A percentile compares a stretch with the other conserved stretches of the same genome.
phyloP scores from a whole-genome alignment of 2,113 vertebrate species.

The Coreoperca whiteheadi region DNA sequence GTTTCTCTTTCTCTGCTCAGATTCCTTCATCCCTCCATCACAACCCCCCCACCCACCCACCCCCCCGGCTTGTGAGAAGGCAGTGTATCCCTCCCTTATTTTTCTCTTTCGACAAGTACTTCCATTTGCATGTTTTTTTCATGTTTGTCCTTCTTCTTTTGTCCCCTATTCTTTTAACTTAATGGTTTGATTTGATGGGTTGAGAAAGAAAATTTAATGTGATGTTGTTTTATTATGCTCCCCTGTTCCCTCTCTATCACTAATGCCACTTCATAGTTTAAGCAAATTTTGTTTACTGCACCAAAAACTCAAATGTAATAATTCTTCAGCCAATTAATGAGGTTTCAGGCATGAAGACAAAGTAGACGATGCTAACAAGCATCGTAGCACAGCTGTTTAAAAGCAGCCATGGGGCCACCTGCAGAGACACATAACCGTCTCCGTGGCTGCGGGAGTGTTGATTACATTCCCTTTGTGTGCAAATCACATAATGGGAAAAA shows the following conservation, averaged over 20 bases:
- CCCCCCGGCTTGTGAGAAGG: slow-evolving; percentile 80
- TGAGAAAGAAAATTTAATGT: slow-evolving; percentile 24
- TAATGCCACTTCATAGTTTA: slow-evolving; percentile 53
- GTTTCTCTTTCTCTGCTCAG: slow-evolving; percentile 70
- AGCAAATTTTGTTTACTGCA: slow-evolving; percentile 50
- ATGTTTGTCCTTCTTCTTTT: slow-evolving; percentile 50
- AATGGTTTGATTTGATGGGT: slow-evolving; percentile 50
- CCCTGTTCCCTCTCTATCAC: slow-evolving; percentile 68
- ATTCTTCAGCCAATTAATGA: slow-evolving; percentile 64
- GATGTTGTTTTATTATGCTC: slow-evolving; percentile 45
- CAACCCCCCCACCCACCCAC: slow-evolving; percentile 17
- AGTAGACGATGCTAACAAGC: slow-evolving; percentile 55
- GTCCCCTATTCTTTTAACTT: slow-evolving; percentile 29
- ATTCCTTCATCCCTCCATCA: slow-evolving; percentile 71
- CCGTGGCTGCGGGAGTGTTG: slow-evolving; percentile 45
- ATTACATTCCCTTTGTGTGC: slow-evolving; percentile 63
- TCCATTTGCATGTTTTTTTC: slow-evolving; percentile 72
- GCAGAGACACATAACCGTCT: slow-evolving; percentile 59
- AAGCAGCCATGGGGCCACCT: slow-evolving; percentile 70
- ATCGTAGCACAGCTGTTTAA: slow-evolving; percentile 65
- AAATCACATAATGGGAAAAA: slow-evolving; percentile 65
- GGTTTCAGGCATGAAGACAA: slow-evolving; percentile 44
- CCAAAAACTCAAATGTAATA: slow-evolving; percentile 49
- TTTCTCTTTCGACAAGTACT: slow-evolving; percentile 48
- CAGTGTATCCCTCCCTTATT: slow-evolving; percentile 72